A percentile compares a stretch with the other conserved stretches of the same genome.
Evolutionary conservation across 2,888 invertebrate genomes (phyloP).

Genomic region (Rhagonycha lutea): DNA sequence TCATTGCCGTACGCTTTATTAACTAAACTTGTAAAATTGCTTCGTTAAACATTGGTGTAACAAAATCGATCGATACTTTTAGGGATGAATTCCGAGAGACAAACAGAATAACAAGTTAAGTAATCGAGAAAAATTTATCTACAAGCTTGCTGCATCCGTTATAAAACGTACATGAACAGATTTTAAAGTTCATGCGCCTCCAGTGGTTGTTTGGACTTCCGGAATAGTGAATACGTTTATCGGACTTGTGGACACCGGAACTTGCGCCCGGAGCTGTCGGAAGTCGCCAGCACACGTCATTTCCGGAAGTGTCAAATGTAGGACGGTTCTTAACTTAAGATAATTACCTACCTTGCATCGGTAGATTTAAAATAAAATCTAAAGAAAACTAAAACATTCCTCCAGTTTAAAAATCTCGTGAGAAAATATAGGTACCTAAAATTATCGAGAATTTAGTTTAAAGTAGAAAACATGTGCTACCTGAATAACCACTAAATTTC

Average conservation of each 20-base stretch:
- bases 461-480: slow-evolving; percentile 7
- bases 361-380: not conserved
- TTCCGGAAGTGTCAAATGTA: slow-evolving; percentile 54
- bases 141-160: slow-evolving; percentile 11
- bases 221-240: slow-evolving; percentile 53
- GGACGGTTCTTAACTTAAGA: slow-evolving; percentile 34
- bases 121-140: slow-evolving; percentile 3
- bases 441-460: not conserved
- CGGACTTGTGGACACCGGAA: slow-evolving; percentile 53
- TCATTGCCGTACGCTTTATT: slow-evolving; percentile 22
- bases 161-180: slow-evolving; percentile 29
- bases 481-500: slow-evolving; percentile 3
- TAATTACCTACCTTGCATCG: not conserved
- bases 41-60: slow-evolving; percentile 1
- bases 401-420: not conserved
- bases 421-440: not conserved
- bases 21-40: slow-evolving; percentile 11
- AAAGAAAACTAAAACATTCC: not conserved
- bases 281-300: slow-evolving; percentile 57
- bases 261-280: slow-evolving; percentile 54
- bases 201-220: slow-evolving; percentile 54
- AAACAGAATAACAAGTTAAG: not conserved
- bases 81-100: not conserved
- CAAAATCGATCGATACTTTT: not conserved
- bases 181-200: slow-evolving; percentile 49